Base-by-base conservation (phyloP, 1,140 invertebrate genomes). In the Euborellia annulipes region DNA sequence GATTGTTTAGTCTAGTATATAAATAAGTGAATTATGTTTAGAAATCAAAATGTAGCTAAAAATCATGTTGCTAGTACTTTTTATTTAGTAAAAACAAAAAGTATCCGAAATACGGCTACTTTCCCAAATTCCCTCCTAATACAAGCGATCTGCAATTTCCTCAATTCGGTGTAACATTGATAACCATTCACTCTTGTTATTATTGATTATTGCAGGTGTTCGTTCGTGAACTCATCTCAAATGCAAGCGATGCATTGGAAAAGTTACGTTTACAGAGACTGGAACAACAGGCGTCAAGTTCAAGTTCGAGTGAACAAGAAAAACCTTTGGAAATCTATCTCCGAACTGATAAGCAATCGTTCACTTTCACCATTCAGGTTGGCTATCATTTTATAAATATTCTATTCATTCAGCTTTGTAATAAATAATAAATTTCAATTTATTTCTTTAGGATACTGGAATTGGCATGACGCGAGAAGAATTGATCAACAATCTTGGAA, bases 201-300 rank as follows among this genome's bases (percentile, higher is more conserved):
- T 41, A 32, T 38, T 47, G 50, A 47, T 47, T 52, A 58, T 49
- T 53, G 7, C 51, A 87, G 83, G 85, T 94, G 14, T 98, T 98
- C 64, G 78, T 98, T 9, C 72, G 93, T 51, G 93, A 98, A 65
- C 64, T 98, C 2, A 88, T 97, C 46, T 96, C 92, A 3, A 98
- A 98, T 71, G 84, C 90, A 1, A 95, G 88, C 66, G 93, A 98
- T 77, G 92, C 93, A 11, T 67, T 97, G 27, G 93, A 97, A 62
- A 96, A 96, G 60, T 76, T 94, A 41, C 65, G 84, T 1, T 87
- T 85, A 50, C 38, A 82, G 20, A 72, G 76, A 46, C 60, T 89
- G 6, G 75, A 75, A 16, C 69, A 79, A 48, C 47, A 71, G 46
- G 59, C 63, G 4, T 53, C 61, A 16, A 76, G 79, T 53, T 67